Percentiles rank a stretch among this genome's conserved stretches.
Conservation (phyloP, 2,113 vertebrate species). For the Neodon shergylaensis region DNA sequence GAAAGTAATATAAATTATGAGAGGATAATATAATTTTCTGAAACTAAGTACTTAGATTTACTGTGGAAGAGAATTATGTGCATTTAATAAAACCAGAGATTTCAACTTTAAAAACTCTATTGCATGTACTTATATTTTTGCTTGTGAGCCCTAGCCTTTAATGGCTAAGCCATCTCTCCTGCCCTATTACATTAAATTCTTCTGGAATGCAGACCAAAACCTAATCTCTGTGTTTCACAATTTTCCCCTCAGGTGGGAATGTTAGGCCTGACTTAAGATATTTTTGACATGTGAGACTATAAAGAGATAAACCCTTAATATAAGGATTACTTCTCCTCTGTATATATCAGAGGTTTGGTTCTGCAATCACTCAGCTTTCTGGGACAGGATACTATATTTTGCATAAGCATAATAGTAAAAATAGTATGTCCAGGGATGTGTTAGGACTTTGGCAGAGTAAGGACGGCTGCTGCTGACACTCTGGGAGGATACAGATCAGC, state of each 20-base stretch:
- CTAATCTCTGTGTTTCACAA: neutral
- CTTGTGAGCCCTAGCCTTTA: too few species aligned
- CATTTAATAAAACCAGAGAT: conserved; percentile 10
- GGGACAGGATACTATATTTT: neutral
- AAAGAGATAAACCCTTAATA: neutral
- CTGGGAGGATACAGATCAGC: neutral
- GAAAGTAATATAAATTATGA: neutral
- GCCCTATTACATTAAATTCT: neutral
- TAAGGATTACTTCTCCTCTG: conserved; percentile 31
- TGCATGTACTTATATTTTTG: neutral
- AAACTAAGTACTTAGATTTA: neutral
- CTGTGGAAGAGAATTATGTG: neutral
- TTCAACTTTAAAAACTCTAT: conserved; percentile 8
- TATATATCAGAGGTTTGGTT: neutral
- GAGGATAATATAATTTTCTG: neutral
- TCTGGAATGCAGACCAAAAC: neutral
- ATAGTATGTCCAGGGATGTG: neutral
- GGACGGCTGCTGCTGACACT: neutral
- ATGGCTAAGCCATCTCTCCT: too few species aligned
- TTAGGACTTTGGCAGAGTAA: neutral
- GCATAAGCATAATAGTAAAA: neutral
- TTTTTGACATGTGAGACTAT: neutral
- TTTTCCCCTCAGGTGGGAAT: neutral
- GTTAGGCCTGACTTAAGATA: conserved; percentile 23
- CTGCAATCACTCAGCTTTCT: neutral